Conservation (phyloP, 53 echinoderm and acorn worm species). For the Temnopleurus reevesii region DNA sequence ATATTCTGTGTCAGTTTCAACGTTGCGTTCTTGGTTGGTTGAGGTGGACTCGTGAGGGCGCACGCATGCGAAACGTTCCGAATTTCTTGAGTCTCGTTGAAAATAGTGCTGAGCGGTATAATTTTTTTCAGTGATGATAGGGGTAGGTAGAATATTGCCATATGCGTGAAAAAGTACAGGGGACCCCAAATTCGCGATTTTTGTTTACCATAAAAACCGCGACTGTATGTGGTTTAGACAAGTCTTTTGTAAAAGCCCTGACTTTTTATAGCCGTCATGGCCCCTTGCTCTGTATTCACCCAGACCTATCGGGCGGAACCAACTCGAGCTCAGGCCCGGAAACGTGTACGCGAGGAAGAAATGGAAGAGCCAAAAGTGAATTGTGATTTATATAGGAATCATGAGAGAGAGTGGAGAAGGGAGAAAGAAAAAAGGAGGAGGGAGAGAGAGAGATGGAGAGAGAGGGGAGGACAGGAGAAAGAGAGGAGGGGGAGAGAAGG, state of each 20-base stretch:
- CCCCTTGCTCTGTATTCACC: conserved; percentile 19
- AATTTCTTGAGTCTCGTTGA: neutral
- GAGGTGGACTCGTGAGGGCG: neutral
- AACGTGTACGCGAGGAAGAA: neutral
- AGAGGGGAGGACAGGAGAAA: neutral
- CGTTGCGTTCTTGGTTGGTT: too few species aligned
- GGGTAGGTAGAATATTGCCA: neutral
- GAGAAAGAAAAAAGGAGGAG: neutral
- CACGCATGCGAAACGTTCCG: neutral
- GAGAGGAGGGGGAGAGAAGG: neutral
- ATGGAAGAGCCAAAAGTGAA: neutral
- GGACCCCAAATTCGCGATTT: conserved; percentile 20
- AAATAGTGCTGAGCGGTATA: neutral
- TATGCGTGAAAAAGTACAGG: conserved; percentile 25
- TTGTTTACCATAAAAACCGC: conserved; percentile 44
- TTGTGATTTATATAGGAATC: too few species aligned
- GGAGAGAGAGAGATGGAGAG: neutral
- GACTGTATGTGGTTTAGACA: neutral
- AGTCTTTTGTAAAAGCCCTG: conserved; percentile 33
- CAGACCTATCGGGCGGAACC: conserved; percentile 36
- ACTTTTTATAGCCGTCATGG: conserved; percentile 41
- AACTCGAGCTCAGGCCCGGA: neutral
- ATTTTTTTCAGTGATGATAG: neutral
- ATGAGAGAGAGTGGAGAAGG: neutral
- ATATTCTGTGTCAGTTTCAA: too few species aligned